phyloP scores from a whole-genome alignment of 2,797 vertebrate genomes.

The Chiroxiphia lanceolata region DNA sequence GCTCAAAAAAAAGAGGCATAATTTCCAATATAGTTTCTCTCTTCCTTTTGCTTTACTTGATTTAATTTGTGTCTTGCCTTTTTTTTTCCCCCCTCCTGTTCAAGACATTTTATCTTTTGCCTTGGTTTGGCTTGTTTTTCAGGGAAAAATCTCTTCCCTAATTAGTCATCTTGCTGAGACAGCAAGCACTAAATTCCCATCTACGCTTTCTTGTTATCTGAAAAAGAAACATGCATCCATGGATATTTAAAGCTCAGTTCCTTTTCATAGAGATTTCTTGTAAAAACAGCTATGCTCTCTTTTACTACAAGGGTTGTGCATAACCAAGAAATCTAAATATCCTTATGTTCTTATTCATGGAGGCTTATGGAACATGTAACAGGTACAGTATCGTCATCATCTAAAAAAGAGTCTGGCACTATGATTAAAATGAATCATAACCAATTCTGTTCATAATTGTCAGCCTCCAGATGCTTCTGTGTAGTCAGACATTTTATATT shows the following conservation, averaged over 20 bases:
- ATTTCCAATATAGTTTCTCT: neutral
- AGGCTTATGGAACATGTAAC: neutral
- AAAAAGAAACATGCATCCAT: neutral
- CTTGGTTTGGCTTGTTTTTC: neutral
- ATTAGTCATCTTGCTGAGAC: neutral
- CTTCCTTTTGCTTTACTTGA: neutral
- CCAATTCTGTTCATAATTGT: neutral
- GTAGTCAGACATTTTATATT: neutral
- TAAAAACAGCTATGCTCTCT: neutral
- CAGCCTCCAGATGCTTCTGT: neutral
- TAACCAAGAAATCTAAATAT: neutral
- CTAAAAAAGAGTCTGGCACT: neutral
- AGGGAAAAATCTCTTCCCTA: neutral
- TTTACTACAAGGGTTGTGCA: neutral
- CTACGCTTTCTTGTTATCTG: neutral
- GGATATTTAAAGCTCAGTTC: neutral
- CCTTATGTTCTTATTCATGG: neutral
- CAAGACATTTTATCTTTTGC: neutral
- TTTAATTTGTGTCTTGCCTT: neutral
- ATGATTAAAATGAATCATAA: neutral
- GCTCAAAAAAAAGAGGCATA: neutral
- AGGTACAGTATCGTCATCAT: neutral
- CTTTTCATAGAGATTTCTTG: neutral
- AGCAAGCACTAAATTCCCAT: neutral
- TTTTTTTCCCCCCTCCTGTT: neutral